A percentile compares a stretch with the other conserved stretches of the same genome.
Conservation (phyloP, 2,797 vertebrate species). For the Brachyrhaphis roseni region DNA sequence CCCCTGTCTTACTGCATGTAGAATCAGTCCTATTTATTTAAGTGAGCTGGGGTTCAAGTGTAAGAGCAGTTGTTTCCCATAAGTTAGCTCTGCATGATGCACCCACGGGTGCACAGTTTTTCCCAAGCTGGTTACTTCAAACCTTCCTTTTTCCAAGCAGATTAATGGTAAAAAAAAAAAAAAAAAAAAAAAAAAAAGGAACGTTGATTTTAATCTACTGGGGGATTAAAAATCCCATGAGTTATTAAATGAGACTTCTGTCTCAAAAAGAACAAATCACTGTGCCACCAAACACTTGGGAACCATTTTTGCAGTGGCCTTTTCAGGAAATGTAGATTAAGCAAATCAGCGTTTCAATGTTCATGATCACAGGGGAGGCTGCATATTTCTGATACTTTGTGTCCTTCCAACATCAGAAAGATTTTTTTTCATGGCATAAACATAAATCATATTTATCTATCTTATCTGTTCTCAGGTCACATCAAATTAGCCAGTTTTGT, state of each 20-base stretch:
- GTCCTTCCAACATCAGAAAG: constrained; percentile 2
- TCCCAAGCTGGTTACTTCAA: constrained; percentile 54
- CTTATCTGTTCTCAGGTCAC: neutral
- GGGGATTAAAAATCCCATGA: constrained; percentile 73
- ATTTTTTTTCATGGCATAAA: neutral
- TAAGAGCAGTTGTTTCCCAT: constrained; percentile 64
- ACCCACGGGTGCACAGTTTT: constrained; percentile 62
- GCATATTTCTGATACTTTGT: constrained; percentile 64
- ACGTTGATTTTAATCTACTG: constrained; percentile 73
- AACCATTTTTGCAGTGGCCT: constrained; percentile 63
- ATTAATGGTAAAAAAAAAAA: constrained; percentile 68
- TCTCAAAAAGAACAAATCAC: constrained; percentile 70
- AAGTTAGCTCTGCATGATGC: constrained; percentile 46
- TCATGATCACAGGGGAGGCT: constrained; percentile 46
- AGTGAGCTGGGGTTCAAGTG: constrained; percentile 37
- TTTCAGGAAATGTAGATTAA: constrained; percentile 60
- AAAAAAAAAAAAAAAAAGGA: constrained; percentile 57
- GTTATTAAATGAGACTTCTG: constrained; percentile 72
- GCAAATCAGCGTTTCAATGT: constrained; percentile 54
- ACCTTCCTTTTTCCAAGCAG: constrained; percentile 49
- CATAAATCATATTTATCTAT: too few relatives aligned
- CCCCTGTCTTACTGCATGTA: constrained; percentile 22
- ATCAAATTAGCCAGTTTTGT: too few relatives aligned
- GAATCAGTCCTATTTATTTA: constrained; percentile 20
- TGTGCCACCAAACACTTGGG: constrained; percentile 71